Evolutionary conservation across 2,113 vertebrate species (phyloP).

Genomic region (Dinomys branickii): DNA sequence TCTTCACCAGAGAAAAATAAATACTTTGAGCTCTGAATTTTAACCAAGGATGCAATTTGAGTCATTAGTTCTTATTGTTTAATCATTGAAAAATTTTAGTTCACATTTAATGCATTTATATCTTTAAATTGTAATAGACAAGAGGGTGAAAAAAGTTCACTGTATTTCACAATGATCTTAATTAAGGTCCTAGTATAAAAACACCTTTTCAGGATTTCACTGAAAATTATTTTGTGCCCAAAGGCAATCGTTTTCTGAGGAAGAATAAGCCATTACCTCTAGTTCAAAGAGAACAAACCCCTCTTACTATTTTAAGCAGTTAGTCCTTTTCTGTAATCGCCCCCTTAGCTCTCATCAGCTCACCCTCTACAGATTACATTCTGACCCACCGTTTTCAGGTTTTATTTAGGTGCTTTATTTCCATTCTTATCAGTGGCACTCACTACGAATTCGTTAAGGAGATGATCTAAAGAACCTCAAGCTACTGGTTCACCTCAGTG

Average conservation of each 20-base stretch:
- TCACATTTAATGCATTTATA: conserved; percentile 63
- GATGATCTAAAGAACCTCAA: neutral
- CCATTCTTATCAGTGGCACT: neutral
- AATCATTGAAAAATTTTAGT: conserved; percentile 56
- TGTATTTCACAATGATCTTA: conserved; percentile 62
- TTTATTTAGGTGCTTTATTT: neutral
- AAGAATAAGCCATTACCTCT: conserved; percentile 12
- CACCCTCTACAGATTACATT: neutral
- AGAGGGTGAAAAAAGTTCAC: neutral
- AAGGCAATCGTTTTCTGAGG: conserved; percentile 24
- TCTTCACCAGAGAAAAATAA: conserved; percentile 44
- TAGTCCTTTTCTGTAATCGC: neutral
- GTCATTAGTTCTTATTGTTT: conserved; percentile 73
- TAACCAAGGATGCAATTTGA: conserved; percentile 61
- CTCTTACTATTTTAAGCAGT: conserved; percentile 13
- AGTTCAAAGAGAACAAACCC: conserved; percentile 43
- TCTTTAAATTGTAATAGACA: conserved; percentile 66
- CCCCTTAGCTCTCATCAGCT: neutral
- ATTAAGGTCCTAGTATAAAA: conserved; percentile 61
- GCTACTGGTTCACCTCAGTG: neutral
- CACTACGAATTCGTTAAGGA: neutral
- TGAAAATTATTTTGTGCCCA: conserved; percentile 28
- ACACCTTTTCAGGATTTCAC: neutral
- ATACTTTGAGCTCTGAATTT: conserved; percentile 55
- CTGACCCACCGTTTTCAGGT: neutral